Conservation (phyloP, 2,888 invertebrate species). For the Noctuana brunneofusca region DNA sequence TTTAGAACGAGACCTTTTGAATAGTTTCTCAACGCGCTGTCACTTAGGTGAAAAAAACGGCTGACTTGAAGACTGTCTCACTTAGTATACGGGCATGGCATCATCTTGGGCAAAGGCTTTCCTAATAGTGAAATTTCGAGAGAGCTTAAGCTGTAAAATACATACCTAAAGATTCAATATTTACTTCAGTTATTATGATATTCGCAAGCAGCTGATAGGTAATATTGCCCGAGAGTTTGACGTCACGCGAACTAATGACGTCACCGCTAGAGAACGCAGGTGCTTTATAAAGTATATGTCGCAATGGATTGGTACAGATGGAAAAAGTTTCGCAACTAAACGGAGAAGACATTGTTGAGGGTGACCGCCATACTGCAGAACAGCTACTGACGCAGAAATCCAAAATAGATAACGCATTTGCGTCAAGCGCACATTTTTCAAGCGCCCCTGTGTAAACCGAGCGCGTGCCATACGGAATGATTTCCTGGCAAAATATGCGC, state of each 20-base stretch:
- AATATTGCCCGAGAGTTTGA: conserved; percentile 16
- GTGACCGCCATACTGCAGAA: conserved; percentile 75
- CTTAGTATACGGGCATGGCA: not conserved
- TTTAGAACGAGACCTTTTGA: not conserved
- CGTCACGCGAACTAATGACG: conserved; percentile 27
- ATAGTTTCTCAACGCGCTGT: not conserved
- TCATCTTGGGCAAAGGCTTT: not conserved
- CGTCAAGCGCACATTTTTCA: conserved; percentile 81
- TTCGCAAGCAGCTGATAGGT: conserved; percentile 19
- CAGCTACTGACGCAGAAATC: conserved; percentile 76
- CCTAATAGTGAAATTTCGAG: not conserved
- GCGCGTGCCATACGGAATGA: conserved; percentile 67
- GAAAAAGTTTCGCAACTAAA: conserved; percentile 33
- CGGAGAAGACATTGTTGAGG: conserved; percentile 51
- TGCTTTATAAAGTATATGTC: conserved; percentile 15
- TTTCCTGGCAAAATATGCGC: conserved; percentile 76
- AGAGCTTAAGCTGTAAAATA: not conserved
- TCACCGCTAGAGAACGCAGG: conserved; percentile 25
- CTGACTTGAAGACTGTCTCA: too few relatives aligned
- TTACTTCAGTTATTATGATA: conserved; percentile 6
- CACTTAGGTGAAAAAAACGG: not conserved
- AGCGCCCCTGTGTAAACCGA: conserved; percentile 68
- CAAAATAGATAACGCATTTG: conserved; percentile 83
- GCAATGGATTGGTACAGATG: conserved; percentile 10
- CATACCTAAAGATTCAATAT: conserved; percentile 1